phyloP scores from a whole-genome alignment of 2,797 vertebrate species.

The Pteropus rufus region DNA sequence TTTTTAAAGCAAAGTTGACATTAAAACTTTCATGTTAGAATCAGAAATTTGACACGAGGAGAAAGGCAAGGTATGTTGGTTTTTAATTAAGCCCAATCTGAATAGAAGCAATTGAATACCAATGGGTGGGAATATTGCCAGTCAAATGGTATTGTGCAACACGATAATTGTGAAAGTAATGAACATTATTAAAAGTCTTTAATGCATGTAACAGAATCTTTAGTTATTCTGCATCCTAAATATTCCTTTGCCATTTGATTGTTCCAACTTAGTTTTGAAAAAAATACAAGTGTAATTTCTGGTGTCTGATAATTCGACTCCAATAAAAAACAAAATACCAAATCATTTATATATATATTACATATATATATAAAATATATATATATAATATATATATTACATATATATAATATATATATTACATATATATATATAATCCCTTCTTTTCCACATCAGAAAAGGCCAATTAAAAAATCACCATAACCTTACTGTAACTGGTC shows the following conservation, averaged over 20 bases:
- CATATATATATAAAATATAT: no score
- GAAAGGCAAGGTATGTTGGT: not conserved
- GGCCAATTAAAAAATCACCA: not conserved
- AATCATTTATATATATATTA: not conserved
- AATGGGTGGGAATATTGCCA: not conserved
- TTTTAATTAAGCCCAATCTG: slow-evolving; percentile 14
- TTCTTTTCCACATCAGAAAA: not conserved
- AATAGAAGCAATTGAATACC: not conserved
- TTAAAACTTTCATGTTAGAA: not conserved
- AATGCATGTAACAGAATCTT: not conserved
- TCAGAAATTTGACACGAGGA: slow-evolving; percentile 9
- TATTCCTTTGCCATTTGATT: not conserved
- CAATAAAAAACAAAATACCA: not conserved
- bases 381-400: no score
- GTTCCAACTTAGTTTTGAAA: not conserved
- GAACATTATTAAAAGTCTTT: slow-evolving; percentile 17
- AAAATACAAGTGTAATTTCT: not conserved
- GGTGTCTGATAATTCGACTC: not conserved
- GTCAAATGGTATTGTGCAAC: not conserved
- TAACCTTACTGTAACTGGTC: not conserved
- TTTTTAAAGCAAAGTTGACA: not conserved
- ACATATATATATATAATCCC: not conserved
- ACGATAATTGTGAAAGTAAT: not conserved
- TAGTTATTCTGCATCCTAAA: not conserved
- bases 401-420: no score